phyloP scores from a whole-genome alignment of 1,140 invertebrate genomes.

The Drosophila asahinai region DNA sequence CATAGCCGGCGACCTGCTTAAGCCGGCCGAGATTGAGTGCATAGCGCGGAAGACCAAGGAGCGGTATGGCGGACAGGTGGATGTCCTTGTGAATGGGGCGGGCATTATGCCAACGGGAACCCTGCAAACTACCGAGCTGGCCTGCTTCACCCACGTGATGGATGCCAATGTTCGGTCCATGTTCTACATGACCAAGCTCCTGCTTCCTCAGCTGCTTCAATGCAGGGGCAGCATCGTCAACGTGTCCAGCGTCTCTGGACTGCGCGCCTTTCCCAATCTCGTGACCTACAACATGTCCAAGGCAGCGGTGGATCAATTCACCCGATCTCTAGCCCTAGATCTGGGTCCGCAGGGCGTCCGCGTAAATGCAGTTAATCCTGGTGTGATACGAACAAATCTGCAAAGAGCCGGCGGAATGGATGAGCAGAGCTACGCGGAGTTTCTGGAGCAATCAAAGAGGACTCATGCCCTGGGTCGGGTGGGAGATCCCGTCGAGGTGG shows the following conservation, averaged over 20 bases:
- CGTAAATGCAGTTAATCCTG: slow-evolving; percentile 95
- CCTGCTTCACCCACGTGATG: slow-evolving; percentile 93
- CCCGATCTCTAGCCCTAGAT: slow-evolving; percentile 92
- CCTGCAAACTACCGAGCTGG: slow-evolving; percentile 93
- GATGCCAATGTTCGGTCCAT: slow-evolving; percentile 93
- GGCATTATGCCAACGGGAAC: slow-evolving; percentile 92
- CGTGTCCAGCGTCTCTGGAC: slow-evolving; percentile 94
- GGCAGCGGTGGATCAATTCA: slow-evolving; percentile 95
- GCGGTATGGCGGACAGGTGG: slow-evolving; percentile 89
- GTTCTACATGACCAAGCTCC: slow-evolving; percentile 93
- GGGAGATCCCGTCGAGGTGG: slow-evolving; percentile 91
- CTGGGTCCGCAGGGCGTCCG: slow-evolving; percentile 92
- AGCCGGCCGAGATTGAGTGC: slow-evolving; percentile 86
- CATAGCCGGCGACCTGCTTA: slow-evolving; percentile 52
- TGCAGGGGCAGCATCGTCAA: slow-evolving; percentile 95
- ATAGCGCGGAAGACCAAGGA: slow-evolving; percentile 90
- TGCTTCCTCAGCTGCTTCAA: slow-evolving; percentile 92
- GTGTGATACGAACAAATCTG: slow-evolving; percentile 91
- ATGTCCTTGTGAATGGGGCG: slow-evolving; percentile 95
- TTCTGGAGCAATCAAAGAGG: slow-evolving; percentile 90
- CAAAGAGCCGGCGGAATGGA: slow-evolving; percentile 91
- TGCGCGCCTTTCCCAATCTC: slow-evolving; percentile 91
- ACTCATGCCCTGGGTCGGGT: slow-evolving; percentile 94
- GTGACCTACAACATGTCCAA: slow-evolving; percentile 95
- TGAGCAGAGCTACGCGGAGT: slow-evolving; percentile 90